Evolutionary conservation across 1,140 invertebrate species (phyloP), one percentile per base, ranked within the genome.

Genomic region (Drosophila elegans): DNA sequence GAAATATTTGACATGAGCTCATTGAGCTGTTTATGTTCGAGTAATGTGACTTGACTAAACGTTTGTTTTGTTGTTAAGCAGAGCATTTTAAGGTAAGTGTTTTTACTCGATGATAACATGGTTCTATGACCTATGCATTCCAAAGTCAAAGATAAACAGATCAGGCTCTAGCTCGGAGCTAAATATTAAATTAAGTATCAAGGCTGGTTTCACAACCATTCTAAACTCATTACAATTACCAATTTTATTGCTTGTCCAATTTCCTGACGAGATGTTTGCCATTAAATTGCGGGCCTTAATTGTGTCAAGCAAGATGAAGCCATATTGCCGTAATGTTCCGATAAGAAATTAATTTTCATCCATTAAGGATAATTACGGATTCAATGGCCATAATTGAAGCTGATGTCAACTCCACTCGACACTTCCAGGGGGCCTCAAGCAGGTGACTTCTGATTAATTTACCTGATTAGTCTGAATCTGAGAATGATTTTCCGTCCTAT

Each of bases 271-370:
- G 25, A 39, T 68, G 29, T 48, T 68, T 13, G 36, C 51, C 13
- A 42, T 71, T 57, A 49, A 71, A 71, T 49, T 57, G 36, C 11
- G 36, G 12, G 38, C 29, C 66, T 29, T 72, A 71, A 71, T 57
- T 71, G 66, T 57, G 21, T 25, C 32, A 11, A 32, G 16, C 36
- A 12, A 45, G 61, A 53, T 52, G 61, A 38, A 44, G 48, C 61
- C 64, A 71, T 69, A 71, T 71, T 71, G 68, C 51, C 66, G 36
- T 57, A 71, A 71, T 71, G 66, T 42, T 21, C 68, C 51, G 44
- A 71, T 71, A 71, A 49, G 66, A 71, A 71, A 71, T 71, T 71
- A 71, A 71, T 71, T 57, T 46, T 45, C n/a, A 42, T 57, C 52
- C 68, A 72, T 72, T 72, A 57, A 34, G 44, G 44, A 57, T 48